phyloP scores from a whole-genome alignment of 2,888 invertebrate genomes.

The Choristoneura rosaceana region DNA sequence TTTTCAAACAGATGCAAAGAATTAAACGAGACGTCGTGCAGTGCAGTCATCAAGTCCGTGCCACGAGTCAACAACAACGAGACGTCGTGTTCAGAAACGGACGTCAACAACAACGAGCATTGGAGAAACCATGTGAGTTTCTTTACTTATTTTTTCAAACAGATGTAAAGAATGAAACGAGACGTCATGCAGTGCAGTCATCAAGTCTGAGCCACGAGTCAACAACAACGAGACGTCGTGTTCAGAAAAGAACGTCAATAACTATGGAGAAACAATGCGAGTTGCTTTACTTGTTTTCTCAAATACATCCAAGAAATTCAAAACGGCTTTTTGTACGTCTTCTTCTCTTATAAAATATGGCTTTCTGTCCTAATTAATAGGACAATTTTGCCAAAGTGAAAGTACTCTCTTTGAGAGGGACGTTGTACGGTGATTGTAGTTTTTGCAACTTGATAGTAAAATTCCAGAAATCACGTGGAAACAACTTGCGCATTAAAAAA shows the following conservation, averaged over 20 bases:
- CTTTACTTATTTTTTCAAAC: neutral
- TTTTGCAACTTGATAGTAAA: no score
- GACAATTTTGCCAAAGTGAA: no score
- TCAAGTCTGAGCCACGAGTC: slow-evolving; percentile 56
- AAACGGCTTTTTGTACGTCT: no score
- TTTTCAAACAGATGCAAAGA: slow-evolving; percentile 67
- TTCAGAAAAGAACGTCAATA: slow-evolving; percentile 72
- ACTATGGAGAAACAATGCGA: slow-evolving; percentile 73
- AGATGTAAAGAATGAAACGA: slow-evolving; percentile 77
- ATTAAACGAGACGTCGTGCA: slow-evolving; percentile 69
- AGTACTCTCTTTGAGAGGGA: no score
- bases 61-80: slow-evolving; percentile 68
- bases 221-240: slow-evolving; percentile 73
- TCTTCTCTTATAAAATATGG: no score
- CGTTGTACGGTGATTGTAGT: no score
- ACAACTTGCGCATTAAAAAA: no score
- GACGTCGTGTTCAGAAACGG: slow-evolving; percentile 69
- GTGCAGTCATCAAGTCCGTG: slow-evolving; percentile 58
- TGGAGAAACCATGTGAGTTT: slow-evolving; percentile 71
- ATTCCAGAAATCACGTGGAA: no score
- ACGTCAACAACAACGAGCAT: slow-evolving; percentile 74
- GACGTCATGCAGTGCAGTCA: slow-evolving; percentile 63
- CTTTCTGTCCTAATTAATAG: no score
- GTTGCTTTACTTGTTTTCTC: slow-evolving; percentile 45
- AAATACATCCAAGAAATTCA: no score